These are phyloP conservation scores for Danio rerio DNA, from an alignment of 2,113 vertebrate species.

Conservation along the genomic window DNA sequence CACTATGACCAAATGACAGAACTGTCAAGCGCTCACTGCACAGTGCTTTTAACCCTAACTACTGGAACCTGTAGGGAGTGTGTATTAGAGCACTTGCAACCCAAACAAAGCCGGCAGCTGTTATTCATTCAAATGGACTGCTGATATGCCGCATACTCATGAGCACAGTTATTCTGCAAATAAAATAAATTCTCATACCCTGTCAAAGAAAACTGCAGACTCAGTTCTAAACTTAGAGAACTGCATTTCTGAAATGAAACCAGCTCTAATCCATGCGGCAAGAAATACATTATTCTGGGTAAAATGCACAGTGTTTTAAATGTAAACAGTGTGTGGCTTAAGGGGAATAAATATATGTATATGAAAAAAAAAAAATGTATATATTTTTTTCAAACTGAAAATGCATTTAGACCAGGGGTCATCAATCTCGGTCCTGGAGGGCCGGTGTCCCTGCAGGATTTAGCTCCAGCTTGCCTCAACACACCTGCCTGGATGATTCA, in stretches of 20 bases:
- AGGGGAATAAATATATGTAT: no score
- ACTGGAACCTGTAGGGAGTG: constrained; percentile 5
- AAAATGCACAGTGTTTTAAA: no score
- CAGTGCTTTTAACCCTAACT: constrained; percentile 25
- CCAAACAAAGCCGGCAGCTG: constrained; percentile 9
- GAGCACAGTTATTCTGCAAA: background rate
- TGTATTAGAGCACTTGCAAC: constrained; percentile 6
- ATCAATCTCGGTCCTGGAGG: no score
- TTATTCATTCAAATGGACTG: background rate
- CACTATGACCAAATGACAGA: constrained; percentile 3
- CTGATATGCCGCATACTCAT: background rate
- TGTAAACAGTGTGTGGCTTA: background rate
- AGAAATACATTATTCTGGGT: background rate
- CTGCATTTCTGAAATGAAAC: background rate
- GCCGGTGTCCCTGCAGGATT: no score
- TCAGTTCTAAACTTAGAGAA: background rate
- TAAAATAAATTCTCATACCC: background rate
- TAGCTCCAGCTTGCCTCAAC: no score
- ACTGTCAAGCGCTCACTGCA: constrained; percentile 3
- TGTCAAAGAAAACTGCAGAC: background rate
- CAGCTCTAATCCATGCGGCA: background rate
- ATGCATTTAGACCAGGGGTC: no score
- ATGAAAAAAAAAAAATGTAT: no score
- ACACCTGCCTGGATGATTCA: no score
- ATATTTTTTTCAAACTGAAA: no score